Evolutionary conservation across 2,113 vertebrate species (phyloP), one percentile per base, ranked within the genome.

Genomic region (Zapornia atra): DNA sequence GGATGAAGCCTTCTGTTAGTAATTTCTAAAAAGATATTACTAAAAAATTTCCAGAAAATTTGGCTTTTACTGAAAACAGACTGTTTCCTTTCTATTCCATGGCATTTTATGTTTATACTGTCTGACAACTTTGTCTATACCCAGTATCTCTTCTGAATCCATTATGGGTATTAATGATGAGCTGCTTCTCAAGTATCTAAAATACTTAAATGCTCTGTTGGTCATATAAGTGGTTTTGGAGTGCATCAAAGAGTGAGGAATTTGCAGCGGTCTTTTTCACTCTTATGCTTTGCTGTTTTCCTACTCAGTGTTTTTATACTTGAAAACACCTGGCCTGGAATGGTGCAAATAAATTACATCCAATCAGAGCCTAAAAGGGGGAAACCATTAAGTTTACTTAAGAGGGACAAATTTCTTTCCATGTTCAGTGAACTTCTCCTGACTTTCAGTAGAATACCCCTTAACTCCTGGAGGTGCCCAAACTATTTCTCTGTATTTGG

Each of bases 331-430:
- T 94, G 86, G 70, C 10, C 48, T 88, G 44, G 61, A 95, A 86
- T 68, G 88, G 77, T 75, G 69, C 53, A 93, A 95, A 95, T 79
- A 94, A 88, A 93, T 72, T 76, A 57, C 88, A 92, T 85, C 83
- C 88, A 77, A 95, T 90, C 59, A 61, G 81, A 95, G 17, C 19
- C 72, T 61, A 57, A 86, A 94, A 91, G 69, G 88, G 91, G 82
- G 77, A 86, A 94, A 65, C 22, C 31, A 71, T 92, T 86, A 92
- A 64, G 28, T 72, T 76, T 40, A 65, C 36, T 86, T 79, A 46
- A 60, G 90, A 91, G 76, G 68, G 96, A 90, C 63, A 90, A 93
- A 94, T 86, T 91, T 90, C 82, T 56, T 92, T 31, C 16, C 31
- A 46, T 81, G 72, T 79, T 92, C 73, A 60, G 1, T 50, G 50